These are phyloP conservation scores for Scartelaos histophorus DNA, from an alignment of 2,113 vertebrate genomes.

Conservation along the genomic window DNA sequence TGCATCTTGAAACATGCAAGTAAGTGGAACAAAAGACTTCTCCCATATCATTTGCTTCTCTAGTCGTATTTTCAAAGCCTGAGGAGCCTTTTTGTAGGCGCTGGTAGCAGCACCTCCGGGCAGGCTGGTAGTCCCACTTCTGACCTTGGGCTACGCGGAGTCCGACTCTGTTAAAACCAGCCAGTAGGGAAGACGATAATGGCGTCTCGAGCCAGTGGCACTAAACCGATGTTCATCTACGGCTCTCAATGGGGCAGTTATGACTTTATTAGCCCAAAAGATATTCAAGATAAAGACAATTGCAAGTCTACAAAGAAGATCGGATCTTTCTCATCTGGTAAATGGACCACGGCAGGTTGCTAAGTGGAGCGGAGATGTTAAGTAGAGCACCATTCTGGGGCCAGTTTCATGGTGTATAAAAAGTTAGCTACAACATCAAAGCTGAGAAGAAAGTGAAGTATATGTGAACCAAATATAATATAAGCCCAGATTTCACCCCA, in stretches of 20 bases:
- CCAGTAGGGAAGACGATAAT: constrained; percentile 15
- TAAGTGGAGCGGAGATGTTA: constrained; percentile 55
- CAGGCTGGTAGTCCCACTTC: constrained; percentile 17
- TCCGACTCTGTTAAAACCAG: constrained; percentile 13
- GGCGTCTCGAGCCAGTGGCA: constrained; percentile 11
- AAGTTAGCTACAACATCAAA: constrained; percentile 42
- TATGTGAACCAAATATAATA: constrained; percentile 44
- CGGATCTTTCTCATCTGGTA: constrained; percentile 2
- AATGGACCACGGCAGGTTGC: constrained; percentile 7
- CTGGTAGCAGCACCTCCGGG: constrained; percentile 10
- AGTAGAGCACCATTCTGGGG: constrained; percentile 51
- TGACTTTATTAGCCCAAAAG: constrained; percentile 1
- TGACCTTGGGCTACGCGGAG: constrained; percentile 25
- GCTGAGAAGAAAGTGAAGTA: constrained; percentile 31
- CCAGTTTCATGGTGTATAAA: constrained; percentile 38
- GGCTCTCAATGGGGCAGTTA: not conserved
- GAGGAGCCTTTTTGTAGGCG: not conserved
- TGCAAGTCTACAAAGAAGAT: not conserved
- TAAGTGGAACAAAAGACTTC: not conserved
- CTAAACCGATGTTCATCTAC: not conserved
- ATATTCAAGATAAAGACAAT: constrained; percentile 10
- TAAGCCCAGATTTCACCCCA: constrained; percentile 10
- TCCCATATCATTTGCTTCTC: not conserved
- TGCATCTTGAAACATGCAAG: no score
- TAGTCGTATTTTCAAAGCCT: not conserved